Percentiles rank a stretch among this genome's conserved stretches.
Conservation (phyloP, 2,113 vertebrate species). For the Recurvirostra avosetta region DNA sequence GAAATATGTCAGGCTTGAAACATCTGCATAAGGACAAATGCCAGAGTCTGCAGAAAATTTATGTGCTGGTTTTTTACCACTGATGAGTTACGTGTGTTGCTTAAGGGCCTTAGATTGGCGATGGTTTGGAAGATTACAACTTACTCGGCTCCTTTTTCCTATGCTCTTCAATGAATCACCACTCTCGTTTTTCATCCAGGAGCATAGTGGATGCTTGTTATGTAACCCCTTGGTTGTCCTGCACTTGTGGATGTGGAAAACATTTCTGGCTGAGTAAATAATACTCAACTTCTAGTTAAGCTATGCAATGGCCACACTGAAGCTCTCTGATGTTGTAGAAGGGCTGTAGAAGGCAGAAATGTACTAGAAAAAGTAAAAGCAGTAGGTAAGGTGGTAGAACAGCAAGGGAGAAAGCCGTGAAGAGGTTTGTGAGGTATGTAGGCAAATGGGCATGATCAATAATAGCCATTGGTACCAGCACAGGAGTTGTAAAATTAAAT, state of each 20-base stretch:
- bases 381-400: not conserved
- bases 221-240: not conserved
- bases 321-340: not conserved
- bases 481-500: not conserved
- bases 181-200: not conserved
- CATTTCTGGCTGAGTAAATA: not conserved
- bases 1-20: not conserved
- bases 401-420: not conserved
- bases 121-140: not conserved
- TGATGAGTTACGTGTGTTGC: not conserved
- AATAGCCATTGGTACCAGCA: not conserved
- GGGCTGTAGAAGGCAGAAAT: not conserved
- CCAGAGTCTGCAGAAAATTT: not conserved
- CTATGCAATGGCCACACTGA: not conserved
- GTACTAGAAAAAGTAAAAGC: not conserved
- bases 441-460: too few species aligned
- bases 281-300: not conserved
- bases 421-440: not conserved
- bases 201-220: not conserved
- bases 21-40: not conserved
- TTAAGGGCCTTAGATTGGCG: not conserved
- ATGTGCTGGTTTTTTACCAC: not conserved
- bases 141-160: not conserved
- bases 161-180: not conserved
- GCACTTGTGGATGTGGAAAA: not conserved